phyloP scores from a whole-genome alignment of 2,113 vertebrate species.

The Hippocampus comes region DNA sequence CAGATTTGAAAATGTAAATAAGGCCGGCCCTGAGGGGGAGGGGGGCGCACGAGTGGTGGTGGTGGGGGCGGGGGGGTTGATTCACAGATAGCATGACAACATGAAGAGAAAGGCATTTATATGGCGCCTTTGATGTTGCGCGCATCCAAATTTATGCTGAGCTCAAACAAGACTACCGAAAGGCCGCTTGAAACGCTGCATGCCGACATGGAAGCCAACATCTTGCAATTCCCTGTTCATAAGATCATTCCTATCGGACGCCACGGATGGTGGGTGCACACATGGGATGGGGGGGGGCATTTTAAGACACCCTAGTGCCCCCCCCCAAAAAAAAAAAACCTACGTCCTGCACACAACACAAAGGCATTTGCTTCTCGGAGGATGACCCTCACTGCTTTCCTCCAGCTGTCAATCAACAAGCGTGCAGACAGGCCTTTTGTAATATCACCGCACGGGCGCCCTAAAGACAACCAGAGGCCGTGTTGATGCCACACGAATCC shows the following conservation, averaged over 20 bases:
- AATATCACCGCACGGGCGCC: not conserved
- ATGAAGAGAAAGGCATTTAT: conserved; percentile 76
- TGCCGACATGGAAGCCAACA: conserved; percentile 40
- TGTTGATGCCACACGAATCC: too few species aligned
- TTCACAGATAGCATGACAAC: conserved; percentile 81
- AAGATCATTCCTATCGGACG: conserved; percentile 69
- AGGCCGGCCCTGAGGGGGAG: conserved; percentile 71
- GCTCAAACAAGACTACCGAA: conserved; percentile 70
- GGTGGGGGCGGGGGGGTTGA: conserved; percentile 71
- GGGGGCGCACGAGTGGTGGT: conserved; percentile 65
- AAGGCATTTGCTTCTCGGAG: conserved; percentile 42
- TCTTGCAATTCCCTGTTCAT: conserved; percentile 68
- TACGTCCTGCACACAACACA: conserved; percentile 37
- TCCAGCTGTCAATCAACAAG: not conserved
- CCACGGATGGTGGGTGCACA: not conserved
- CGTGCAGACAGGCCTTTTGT: not conserved
- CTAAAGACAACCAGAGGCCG: not conserved
- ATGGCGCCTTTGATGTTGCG: conserved; percentile 73
- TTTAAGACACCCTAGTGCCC: conserved; percentile 59
- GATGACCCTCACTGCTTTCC: not conserved
- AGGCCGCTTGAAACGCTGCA: conserved; percentile 18
- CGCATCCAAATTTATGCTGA: conserved; percentile 74
- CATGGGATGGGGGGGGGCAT: conserved; percentile 37
- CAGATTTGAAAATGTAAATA: conserved; percentile 85
- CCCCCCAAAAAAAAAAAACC: conserved; percentile 54